Conservation (phyloP, 2,113 vertebrate genomes). For the Xenotilapia longispinis region DNA sequence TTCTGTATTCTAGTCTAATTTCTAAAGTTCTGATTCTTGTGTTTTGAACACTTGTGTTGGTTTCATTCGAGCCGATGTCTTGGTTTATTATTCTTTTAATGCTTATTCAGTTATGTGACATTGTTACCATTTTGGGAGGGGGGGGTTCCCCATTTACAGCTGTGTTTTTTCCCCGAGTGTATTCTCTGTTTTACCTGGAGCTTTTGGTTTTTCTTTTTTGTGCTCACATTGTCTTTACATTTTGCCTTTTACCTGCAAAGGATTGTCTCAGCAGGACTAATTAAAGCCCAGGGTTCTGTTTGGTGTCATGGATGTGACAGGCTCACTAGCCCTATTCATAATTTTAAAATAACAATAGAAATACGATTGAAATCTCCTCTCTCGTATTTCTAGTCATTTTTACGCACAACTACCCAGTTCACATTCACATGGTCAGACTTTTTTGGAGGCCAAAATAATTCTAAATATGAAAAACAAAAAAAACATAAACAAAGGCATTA, state of each 20-base stretch:
- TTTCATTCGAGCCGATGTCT: background rate
- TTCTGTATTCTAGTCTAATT: background rate
- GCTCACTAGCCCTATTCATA: background rate
- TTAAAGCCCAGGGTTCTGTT: background rate
- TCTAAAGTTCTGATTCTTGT: background rate
- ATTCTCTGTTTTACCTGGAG: background rate
- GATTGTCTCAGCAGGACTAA: background rate
- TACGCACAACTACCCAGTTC: background rate
- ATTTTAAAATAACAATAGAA: background rate
- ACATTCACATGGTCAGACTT: background rate
- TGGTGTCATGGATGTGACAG: background rate
- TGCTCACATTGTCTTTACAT: background rate
- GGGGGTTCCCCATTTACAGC: fast-evolving
- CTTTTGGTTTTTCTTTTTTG: background rate
- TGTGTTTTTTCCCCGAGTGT: background rate
- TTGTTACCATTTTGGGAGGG: background rate
- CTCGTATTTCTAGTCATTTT: background rate
- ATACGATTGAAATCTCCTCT: background rate
- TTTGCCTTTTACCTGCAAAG: background rate
- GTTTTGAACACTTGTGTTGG: background rate
- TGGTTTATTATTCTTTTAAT: background rate
- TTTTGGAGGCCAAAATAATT: background rate
- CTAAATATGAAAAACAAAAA: background rate
- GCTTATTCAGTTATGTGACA: background rate
- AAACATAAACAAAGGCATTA: background rate